Base-by-base conservation (phyloP, 2,113 vertebrate species). In the Plecotus auritus region DNA sequence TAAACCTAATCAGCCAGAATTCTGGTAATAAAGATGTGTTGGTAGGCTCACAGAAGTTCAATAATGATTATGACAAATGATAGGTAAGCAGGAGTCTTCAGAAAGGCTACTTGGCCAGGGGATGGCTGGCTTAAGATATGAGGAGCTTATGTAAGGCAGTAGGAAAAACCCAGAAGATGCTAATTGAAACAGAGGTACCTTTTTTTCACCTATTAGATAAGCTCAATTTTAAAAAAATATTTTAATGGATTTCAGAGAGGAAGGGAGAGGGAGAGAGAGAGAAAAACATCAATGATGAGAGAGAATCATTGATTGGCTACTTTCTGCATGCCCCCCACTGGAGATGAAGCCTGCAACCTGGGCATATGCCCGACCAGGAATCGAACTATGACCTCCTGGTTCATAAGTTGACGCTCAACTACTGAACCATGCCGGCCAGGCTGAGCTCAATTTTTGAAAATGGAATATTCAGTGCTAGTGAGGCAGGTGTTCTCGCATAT, bases 201-300 rank as follows among this genome's bases (percentile, higher is more conserved):
- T 76, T 69, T 67, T 95, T 95, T 66, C 32, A 88, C 42, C 22
- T 61, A 61, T 84, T 51, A 69, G 42, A 61, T 88, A 35, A 96
- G 30, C 54, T 94, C n/a, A 45, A 1, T 59, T 94, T 70, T 23
- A 20, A 9, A 35, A 82, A 59, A 59, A 59, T 26, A 26, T 59
- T 59, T 59, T 59, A 26, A 59, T 59, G 56, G 56, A 26, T 59
- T 59, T 26, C 23, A 59, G 56, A 59, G 56, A 59, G 56, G 56
- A 59, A 59, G 23, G 56, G 23, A 26, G 23, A 59, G 23, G 56
- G 56, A 7, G 22, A 56, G 22, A 26, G 56, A 59, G 23, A 59
- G 3, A 59, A 26, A 59, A 59, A 59, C 3, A 59, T 59, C 23
- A 59, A 59, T 59, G 56, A 26, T 59, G 56, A 23, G 56, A 59